phyloP scores from a whole-genome alignment of 1,140 invertebrate species.

The Musca vetustissima region DNA sequence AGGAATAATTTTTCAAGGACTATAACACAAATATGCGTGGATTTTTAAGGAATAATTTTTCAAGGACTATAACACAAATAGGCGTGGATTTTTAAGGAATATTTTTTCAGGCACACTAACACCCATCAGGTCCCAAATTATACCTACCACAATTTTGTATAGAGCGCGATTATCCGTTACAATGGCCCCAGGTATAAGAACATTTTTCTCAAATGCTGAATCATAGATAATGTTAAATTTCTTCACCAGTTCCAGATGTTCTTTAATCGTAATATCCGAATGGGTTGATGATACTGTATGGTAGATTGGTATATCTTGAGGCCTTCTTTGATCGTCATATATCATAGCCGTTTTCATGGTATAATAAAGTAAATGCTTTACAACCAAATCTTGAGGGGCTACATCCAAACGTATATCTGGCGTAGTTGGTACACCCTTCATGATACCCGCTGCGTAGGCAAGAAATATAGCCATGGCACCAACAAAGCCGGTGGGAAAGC shows the following conservation, averaged over 20 bases:
- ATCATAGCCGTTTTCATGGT: conserved; percentile 14
- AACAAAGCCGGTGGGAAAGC: conserved; percentile 40
- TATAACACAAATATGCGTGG: no score
- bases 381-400: conserved; percentile 41
- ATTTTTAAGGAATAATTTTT: no score
- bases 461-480: conserved; percentile 45
- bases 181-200: conserved; percentile 35
- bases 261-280: conserved; percentile 35
- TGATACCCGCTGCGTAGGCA: conserved; percentile 37
- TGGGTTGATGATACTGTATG: conserved; percentile 34
- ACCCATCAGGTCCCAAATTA: no score
- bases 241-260: conserved; percentile 39
- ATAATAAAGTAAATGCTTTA: conserved; percentile 34
- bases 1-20: no score
- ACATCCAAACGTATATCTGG: conserved; percentile 34
- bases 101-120: no score
- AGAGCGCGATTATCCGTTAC: conserved; percentile 38
- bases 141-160: conserved; percentile 39
- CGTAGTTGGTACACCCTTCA: conserved; percentile 41
- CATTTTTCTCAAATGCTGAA: conserved; percentile 37
- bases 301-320: conserved; percentile 34
- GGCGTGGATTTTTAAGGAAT: no score
- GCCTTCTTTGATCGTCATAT: conserved; percentile 3
- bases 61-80: background rate
- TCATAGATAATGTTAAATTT: conserved; percentile 29